phyloP scores from a whole-genome alignment of 2,888 invertebrate species.

The Muscina levida region DNA sequence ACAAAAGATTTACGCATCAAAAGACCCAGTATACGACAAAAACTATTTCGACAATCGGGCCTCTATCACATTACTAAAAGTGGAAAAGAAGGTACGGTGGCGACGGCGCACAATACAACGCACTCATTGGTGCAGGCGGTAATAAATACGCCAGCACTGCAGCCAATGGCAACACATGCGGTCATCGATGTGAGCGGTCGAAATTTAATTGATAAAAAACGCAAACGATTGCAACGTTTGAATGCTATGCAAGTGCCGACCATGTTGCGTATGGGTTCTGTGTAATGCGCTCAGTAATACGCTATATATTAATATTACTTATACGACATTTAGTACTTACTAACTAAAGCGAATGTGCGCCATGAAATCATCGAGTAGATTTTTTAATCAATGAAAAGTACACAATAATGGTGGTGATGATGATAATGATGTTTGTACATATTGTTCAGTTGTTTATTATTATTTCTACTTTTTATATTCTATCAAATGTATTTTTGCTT shows the following conservation, averaged over 20 bases:
- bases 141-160: conserved; percentile 42
- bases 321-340: conserved; percentile 15
- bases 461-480: conserved; percentile 17
- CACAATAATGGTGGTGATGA: too few relatives aligned
- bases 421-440: too few relatives aligned
- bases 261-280: conserved; percentile 66
- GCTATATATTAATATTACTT: not conserved
- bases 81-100: conserved; percentile 29
- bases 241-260: conserved; percentile 58
- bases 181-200: not conserved
- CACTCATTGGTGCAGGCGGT: conserved; percentile 49
- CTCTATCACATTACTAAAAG: conserved; percentile 57
- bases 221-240: conserved; percentile 63
- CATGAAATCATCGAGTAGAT: too few relatives aligned
- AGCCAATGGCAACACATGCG: conserved; percentile 27
- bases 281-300: conserved; percentile 54
- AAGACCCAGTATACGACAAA: conserved; percentile 75
- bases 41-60: conserved; percentile 73
- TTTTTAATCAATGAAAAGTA: too few relatives aligned
- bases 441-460: conserved; percentile 5
- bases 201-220: conserved; percentile 50
- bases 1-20: conserved; percentile 70
- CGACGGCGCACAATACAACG: conserved; percentile 48
- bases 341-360: not conserved
- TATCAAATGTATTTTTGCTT: not conserved